Percentiles rank a stretch among this genome's conserved stretches.
Evolutionary conservation across 2,797 vertebrate species (phyloP).

Genomic region (Peromyscus attwateri): DNA sequence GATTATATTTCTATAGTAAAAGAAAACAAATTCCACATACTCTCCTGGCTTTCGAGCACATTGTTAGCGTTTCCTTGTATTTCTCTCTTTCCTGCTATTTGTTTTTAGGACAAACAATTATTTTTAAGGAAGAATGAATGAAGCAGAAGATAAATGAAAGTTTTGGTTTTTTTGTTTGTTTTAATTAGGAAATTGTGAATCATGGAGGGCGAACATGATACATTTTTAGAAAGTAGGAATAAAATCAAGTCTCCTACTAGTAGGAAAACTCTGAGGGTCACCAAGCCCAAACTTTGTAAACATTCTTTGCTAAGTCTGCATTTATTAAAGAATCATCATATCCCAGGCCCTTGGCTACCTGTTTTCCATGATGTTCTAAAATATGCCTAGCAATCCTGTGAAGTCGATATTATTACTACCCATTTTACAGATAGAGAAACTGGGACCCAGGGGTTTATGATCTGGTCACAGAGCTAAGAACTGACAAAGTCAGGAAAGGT

Average conservation of each 20-base stretch:
- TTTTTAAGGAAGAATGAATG: conserved; percentile 57
- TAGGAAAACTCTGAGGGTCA: conserved; percentile 24
- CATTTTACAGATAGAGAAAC: conserved; percentile 41
- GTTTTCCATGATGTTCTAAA: neutral
- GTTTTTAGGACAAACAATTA: conserved; percentile 42
- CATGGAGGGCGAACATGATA: neutral
- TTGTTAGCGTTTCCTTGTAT: conserved; percentile 25
- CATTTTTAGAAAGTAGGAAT: neutral
- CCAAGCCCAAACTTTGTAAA: neutral
- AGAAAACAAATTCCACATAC: neutral
- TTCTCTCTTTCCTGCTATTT: conserved; percentile 46
- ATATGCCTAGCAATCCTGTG: neutral
- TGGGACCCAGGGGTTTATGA: neutral
- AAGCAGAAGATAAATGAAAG: conserved; percentile 18
- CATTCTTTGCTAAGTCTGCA: neutral
- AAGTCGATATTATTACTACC: neutral
- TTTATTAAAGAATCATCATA: neutral
- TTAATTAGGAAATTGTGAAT: conserved; percentile 53
- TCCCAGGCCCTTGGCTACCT: neutral
- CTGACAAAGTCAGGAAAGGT: neutral
- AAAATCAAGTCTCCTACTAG: conserved; percentile 22
- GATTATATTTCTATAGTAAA: conserved; percentile 42
- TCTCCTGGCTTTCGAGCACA: neutral
- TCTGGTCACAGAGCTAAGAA: conserved; percentile 29
- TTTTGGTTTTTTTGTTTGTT: neutral